Evolutionary conservation across 2,888 invertebrate genomes (phyloP).

Genomic region (Spilosoma lubricipeda): DNA sequence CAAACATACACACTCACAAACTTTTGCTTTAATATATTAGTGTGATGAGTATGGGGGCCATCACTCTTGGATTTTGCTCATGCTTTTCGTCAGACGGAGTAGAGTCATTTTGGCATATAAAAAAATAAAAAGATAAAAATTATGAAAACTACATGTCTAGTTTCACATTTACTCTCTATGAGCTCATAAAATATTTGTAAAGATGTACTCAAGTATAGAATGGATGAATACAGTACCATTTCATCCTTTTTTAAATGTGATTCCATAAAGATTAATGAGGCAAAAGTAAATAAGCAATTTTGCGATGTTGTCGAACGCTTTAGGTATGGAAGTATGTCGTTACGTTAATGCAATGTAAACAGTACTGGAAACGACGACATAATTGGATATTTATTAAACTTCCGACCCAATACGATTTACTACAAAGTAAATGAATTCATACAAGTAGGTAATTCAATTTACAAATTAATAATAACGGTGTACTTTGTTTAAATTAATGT

Average conservation of each 20-base stretch:
- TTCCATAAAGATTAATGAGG: constrained; percentile 16
- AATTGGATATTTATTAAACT: constrained; percentile 39
- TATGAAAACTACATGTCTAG: neutral
- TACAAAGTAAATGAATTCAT: constrained; percentile 6
- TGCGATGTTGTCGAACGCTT: constrained; percentile 16
- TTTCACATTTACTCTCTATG: neutral
- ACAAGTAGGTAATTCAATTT: neutral
- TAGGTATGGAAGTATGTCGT: constrained; percentile 17
- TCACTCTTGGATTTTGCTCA: too few relatives aligned
- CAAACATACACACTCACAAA: too few relatives aligned
- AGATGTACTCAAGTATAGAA: neutral
- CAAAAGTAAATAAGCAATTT: constrained; percentile 34
- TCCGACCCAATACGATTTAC: constrained; percentile 8
- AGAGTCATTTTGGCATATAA: too few relatives aligned
- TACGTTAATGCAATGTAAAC: constrained; percentile 41
- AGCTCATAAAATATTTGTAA: neutral
- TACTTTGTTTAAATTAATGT: too few relatives aligned
- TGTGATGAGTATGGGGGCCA: too few relatives aligned
- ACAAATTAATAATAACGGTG: neutral
- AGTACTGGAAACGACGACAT: constrained; percentile 18
- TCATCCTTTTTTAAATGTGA: constrained; percentile 10
- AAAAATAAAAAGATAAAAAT: neutral
- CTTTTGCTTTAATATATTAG: too few relatives aligned
- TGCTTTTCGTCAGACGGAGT: too few relatives aligned
- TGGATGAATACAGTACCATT: neutral